These are phyloP conservation scores for Papilio elwesi DNA, from an alignment of 2,888 invertebrate species.

Conservation along the genomic window DNA sequence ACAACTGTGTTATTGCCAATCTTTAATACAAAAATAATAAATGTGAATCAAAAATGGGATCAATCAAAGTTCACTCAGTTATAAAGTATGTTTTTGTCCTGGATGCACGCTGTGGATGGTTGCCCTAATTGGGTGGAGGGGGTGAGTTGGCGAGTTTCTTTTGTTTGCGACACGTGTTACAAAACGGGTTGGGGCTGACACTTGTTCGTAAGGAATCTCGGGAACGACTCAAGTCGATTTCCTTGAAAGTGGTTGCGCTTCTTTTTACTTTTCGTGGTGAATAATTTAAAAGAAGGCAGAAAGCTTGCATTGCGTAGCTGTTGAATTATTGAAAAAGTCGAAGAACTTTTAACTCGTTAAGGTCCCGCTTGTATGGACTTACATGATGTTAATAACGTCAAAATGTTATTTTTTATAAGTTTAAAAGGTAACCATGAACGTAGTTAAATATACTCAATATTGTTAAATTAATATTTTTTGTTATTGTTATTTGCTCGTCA, in stretches of 20 bases:
- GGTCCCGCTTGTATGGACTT: conserved; percentile 11
- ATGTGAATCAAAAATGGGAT: too few relatives aligned
- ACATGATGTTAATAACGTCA: conserved; percentile 20
- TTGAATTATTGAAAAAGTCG: conserved; percentile 40
- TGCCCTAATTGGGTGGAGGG: conserved; percentile 50
- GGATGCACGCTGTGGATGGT: conserved; percentile 7
- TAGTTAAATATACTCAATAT: neutral
- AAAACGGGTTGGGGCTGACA: conserved; percentile 80
- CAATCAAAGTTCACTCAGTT: neutral
- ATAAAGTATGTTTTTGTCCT: neutral
- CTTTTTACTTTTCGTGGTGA: conserved; percentile 60
- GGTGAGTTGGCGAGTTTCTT: conserved; percentile 74
- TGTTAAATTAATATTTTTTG: neutral
- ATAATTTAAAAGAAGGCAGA: conserved; percentile 55
- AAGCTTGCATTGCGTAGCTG: conserved; percentile 46
- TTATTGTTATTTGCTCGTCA: neutral
- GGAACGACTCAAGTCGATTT: conserved; percentile 66
- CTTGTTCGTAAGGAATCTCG: conserved; percentile 71
- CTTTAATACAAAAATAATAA: too few relatives aligned
- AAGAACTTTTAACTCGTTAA: conserved; percentile 31
- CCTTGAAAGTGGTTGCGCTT: conserved; percentile 58
- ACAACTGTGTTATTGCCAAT: too few relatives aligned
- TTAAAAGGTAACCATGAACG: neutral
- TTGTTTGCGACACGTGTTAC: conserved; percentile 82
- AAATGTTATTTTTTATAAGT: conserved; percentile 24